Conservation (phyloP, 1,140 invertebrate species). For the Brachionus calyciflorus region DNA sequence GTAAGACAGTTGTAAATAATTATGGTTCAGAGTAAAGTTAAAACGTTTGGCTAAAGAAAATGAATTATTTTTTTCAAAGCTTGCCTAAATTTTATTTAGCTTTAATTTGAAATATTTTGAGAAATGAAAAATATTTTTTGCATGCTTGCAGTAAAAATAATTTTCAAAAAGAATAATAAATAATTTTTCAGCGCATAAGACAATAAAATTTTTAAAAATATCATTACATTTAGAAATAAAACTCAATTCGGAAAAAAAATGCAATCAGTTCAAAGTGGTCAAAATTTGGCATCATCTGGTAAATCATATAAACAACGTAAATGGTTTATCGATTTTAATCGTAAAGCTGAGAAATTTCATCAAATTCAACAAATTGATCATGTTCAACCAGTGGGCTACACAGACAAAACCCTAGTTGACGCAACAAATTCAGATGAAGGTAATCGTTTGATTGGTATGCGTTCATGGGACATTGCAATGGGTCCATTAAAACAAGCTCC, state of each 20-base stretch:
- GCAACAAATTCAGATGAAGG: constrained; percentile 25
- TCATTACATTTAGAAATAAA: no score
- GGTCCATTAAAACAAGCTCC: constrained; percentile 87
- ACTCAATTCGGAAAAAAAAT: neutral
- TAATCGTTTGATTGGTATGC: constrained; percentile 26
- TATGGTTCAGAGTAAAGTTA: no score
- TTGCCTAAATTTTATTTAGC: no score
- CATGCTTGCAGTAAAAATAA: no score
- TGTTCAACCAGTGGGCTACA: constrained; percentile 12
- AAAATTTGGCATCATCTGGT: neutral
- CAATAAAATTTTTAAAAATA: no score
- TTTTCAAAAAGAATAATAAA: no score
- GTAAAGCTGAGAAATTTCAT: neutral
- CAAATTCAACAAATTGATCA: neutral
- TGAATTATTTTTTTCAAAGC: no score
- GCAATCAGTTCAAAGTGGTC: neutral
- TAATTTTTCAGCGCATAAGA: no score
- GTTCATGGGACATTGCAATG: constrained; percentile 90
- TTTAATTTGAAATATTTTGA: no score
- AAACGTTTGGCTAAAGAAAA: no score
- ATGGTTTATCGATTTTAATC: constrained; percentile 42
- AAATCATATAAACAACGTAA: constrained; percentile 31
- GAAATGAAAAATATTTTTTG: no score
- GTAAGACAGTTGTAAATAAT: no score
- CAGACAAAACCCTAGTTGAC: neutral